Base-by-base conservation (phyloP, 2,113 vertebrate genomes). In the Syngnathus typhle region DNA sequence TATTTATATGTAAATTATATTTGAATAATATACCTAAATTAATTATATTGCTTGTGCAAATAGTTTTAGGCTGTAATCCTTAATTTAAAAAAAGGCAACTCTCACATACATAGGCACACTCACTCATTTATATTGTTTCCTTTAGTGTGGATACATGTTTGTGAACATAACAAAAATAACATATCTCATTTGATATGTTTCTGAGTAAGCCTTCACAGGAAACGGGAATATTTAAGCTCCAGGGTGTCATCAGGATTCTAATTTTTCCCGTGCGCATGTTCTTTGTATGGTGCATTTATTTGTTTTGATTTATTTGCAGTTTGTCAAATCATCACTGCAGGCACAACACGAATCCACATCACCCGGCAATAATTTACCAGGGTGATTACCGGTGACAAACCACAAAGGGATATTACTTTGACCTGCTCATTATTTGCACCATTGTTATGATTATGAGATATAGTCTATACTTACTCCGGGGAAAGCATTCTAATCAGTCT, bases 1-100 rank as follows among this genome's bases (percentile, higher is more conserved):
- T 92, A 94, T 96, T 95, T 94, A 92, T 92, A 94, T 95, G 92
- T 91, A 95, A 95, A 95, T 95, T 79, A 92, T 93, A 91, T 89
- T 91, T 84, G 91, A 92, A 90, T 91, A 93, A 91, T 90, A 90
- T 92, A 83, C 80, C 84, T 86, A 91, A 91, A 89, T 89, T 88
- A 91, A 92, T 90, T 88, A 83, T 86, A 76, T 79, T 68, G 63
- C 69, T 55, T 71, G 80, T 79, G 74, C 87, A 81, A 65, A 51
- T 51, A 13, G 76, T 70, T 86, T 77, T 87, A 60, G 72, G 86
- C 75, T 87, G 74, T 76, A 84, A 85, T 79, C 65, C 58, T 74
- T 74, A 44, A 86, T 84, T 81, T 76, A 23, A 12, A 62, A 67
- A 71, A 74, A 83, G 49, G 69, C 77, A 75, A 76, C 67, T 82